Conservation (phyloP, 2,888 invertebrate species). For the Heliconius sara region DNA sequence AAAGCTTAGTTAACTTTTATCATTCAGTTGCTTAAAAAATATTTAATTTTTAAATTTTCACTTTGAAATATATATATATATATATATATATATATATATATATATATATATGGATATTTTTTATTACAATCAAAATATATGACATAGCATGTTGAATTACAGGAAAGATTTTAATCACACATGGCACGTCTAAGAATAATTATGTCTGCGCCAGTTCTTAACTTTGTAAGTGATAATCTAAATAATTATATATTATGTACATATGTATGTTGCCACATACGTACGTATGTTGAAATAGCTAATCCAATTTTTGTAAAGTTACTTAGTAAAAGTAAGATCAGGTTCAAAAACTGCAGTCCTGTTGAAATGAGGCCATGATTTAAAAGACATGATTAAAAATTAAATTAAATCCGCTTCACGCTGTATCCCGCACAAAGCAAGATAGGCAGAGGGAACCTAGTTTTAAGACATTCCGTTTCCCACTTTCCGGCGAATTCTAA, state of each 20-base stretch:
- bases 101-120: no score
- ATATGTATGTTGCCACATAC: not conserved
- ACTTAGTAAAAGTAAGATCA: not conserved
- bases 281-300: not conserved
- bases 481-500: no score
- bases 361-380: not conserved
- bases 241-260: slow-evolving; percentile 4
- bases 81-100: no score
- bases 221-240: slow-evolving; percentile 12
- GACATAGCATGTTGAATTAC: not conserved
- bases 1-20: no score
- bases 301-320: not conserved
- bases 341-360: not conserved
- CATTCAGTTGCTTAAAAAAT: no score
- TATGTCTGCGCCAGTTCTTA: slow-evolving; percentile 7
- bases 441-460: no score
- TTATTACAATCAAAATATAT: not conserved
- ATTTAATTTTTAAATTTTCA: no score
- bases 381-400: not conserved
- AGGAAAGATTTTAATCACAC: slow-evolving; percentile 14
- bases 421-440: no score
- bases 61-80: no score
- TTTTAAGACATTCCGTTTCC: no score
- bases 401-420: no score
- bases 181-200: not conserved